Evolutionary conservation across 2,797 vertebrate species (phyloP).

Genomic region (Morus bassanus): DNA sequence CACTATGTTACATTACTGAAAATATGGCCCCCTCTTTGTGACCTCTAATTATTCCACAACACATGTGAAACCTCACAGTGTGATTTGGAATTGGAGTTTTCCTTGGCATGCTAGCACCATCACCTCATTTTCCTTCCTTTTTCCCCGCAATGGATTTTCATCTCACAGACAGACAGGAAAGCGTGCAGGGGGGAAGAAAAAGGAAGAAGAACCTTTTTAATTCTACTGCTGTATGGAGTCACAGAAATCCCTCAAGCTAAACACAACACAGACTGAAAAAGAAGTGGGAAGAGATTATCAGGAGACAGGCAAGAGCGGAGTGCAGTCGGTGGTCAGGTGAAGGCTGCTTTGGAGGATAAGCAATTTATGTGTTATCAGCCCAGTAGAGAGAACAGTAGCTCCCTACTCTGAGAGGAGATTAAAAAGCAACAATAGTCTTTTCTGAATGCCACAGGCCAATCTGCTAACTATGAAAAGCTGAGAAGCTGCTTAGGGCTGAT

Average conservation of each 20-base stretch:
- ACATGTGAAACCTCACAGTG: not conserved
- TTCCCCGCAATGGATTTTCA: not conserved
- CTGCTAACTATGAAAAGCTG: slow-evolving; percentile 41
- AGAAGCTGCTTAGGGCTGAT: slow-evolving; percentile 10
- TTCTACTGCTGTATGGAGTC: not conserved
- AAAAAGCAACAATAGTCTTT: slow-evolving; percentile 56
- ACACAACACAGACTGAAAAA: not conserved
- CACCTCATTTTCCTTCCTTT: not conserved
- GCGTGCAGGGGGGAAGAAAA: not conserved
- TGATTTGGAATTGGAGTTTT: not conserved
- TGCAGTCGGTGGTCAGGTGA: slow-evolving; percentile 33
- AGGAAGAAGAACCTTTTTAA: not conserved
- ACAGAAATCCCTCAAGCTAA: slow-evolving; percentile 24
- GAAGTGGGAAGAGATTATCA: slow-evolving; percentile 47
- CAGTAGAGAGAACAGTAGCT: slow-evolving; percentile 29
- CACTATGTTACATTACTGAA: not conserved
- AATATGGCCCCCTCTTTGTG: not conserved
- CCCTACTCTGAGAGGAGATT: slow-evolving; percentile 52
- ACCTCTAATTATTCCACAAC: not conserved
- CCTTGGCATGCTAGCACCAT: not conserved
- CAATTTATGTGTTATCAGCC: slow-evolving; percentile 65
- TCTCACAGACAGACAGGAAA: not conserved
- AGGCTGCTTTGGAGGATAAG: slow-evolving; percentile 56
- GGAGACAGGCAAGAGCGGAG: not conserved
- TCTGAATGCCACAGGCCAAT: slow-evolving; percentile 27